Percentiles rank a stretch among this genome's conserved stretches.
Evolutionary conservation across 2,113 vertebrate species (phyloP).

Genomic region (Sceloporus undulatus): DNA sequence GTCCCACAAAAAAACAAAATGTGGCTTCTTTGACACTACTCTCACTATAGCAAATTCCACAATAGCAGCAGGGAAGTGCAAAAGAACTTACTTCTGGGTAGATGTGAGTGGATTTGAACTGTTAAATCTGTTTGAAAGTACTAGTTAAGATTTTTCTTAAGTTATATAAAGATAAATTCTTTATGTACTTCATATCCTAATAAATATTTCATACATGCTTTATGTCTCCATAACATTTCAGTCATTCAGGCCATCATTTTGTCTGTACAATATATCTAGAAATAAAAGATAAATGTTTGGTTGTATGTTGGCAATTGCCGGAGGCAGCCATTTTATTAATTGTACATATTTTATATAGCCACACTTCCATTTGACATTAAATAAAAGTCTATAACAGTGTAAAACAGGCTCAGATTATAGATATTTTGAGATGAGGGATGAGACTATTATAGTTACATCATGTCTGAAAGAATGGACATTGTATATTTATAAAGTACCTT

Average conservation of each 20-base stretch:
- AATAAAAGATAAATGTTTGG: neutral
- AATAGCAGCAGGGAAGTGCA: neutral
- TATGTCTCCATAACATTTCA: neutral
- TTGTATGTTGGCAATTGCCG: neutral
- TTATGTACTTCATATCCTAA: constrained; percentile 1
- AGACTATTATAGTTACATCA: constrained; percentile 56
- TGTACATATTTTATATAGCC: constrained; percentile 32
- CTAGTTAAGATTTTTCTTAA: neutral
- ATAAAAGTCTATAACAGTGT: constrained; percentile 20
- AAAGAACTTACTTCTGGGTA: neutral
- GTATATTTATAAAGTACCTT: constrained; percentile 49
- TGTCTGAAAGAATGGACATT: neutral
- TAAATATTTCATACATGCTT: constrained; percentile 13
- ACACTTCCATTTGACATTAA: constrained; percentile 31
- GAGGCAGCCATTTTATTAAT: constrained; percentile 39
- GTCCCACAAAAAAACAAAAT: too few relatives aligned
- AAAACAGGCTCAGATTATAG: constrained; percentile 44
- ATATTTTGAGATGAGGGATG: constrained; percentile 18
- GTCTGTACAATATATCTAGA: neutral
- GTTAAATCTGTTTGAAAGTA: neutral
- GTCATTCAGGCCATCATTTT: constrained; percentile 2
- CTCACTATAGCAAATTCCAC: neutral
- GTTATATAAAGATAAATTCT: neutral
- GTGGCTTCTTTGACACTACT: too few relatives aligned
- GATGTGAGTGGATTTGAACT: neutral